A percentile compares a stretch with the other conserved stretches of the same genome.
Conservation (phyloP, 2,797 vertebrate genomes). For the Numenius phaeopus region DNA sequence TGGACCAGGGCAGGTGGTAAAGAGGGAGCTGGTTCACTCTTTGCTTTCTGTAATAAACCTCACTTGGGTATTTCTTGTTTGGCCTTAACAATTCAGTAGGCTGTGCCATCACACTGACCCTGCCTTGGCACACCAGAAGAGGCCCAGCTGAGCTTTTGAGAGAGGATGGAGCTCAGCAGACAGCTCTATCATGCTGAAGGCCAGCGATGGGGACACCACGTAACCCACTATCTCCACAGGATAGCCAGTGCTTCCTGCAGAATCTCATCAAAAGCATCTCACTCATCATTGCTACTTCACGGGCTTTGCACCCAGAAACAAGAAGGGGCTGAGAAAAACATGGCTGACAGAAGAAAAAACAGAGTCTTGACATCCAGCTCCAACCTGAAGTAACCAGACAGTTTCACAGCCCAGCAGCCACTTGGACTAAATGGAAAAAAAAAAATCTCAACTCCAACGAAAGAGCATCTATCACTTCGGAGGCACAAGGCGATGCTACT, state of each 20-base stretch:
- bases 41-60: neutral
- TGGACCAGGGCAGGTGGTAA: rapidly evolving
- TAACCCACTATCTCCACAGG: neutral
- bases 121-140: neutral
- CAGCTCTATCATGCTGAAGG: neutral
- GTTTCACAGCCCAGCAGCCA: neutral
- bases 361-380: neutral
- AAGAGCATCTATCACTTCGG: neutral
- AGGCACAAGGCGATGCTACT: neutral
- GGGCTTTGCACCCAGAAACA: neutral
- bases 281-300: neutral
- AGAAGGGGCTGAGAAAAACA: neutral
- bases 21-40: neutral
- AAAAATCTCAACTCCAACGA: neutral
- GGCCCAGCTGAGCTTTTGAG: neutral
- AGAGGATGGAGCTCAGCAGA: neutral
- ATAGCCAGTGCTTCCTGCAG: neutral
- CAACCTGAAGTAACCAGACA: neutral
- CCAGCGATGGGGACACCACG: neutral
- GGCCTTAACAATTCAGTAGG: neutral
- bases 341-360: neutral
- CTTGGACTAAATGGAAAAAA: neutral
- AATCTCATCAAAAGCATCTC: neutral
- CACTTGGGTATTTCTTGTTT: neutral
- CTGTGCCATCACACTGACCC: neutral